A percentile compares a stretch with the other conserved stretches of the same genome.
phyloP scores from a whole-genome alignment of 2,888 invertebrate genomes.

The Apotomis turbidana region DNA sequence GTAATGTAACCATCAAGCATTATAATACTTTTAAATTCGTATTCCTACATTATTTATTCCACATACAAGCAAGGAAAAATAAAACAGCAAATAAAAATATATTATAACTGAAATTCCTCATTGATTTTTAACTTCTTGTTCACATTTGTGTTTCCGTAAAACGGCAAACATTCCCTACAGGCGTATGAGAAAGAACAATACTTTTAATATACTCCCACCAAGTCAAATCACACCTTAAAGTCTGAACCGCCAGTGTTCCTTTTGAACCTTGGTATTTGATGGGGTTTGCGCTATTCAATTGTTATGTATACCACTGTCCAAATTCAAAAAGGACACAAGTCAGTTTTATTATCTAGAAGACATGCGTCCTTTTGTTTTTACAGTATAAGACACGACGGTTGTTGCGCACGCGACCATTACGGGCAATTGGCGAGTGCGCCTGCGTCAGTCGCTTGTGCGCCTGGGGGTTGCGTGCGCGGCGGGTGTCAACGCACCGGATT shows the following conservation, averaged over 20 bases:
- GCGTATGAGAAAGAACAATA: conserved; percentile 32
- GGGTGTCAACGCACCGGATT: conserved; percentile 46
- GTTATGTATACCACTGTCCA: neutral
- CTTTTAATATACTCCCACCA: neutral
- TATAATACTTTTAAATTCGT: conserved; percentile 10
- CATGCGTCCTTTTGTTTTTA: too few relatives aligned
- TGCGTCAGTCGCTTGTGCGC: conserved; percentile 54
- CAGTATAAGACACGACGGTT: conserved; percentile 35
- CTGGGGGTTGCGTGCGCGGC: conserved; percentile 59
- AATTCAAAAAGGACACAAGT: too few relatives aligned
- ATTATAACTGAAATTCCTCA: neutral
- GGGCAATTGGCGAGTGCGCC: conserved; percentile 50
- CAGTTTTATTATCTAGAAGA: too few relatives aligned
- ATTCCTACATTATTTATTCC: conserved; percentile 5
- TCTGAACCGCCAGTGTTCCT: neutral
- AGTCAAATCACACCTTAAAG: neutral
- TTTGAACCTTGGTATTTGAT: neutral
- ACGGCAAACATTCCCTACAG: conserved; percentile 51
- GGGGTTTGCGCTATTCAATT: neutral
- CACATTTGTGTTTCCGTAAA: conserved; percentile 50
- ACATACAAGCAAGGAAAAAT: too few relatives aligned
- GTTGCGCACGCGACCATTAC: conserved; percentile 62
- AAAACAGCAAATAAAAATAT: too few relatives aligned
- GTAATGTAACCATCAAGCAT: neutral
- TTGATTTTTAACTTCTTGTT: conserved; percentile 30